Percentiles rank a stretch among this genome's conserved stretches.
Conservation (phyloP, 92 coral and sea anemone species). For the Siderastrea siderea region DNA sequence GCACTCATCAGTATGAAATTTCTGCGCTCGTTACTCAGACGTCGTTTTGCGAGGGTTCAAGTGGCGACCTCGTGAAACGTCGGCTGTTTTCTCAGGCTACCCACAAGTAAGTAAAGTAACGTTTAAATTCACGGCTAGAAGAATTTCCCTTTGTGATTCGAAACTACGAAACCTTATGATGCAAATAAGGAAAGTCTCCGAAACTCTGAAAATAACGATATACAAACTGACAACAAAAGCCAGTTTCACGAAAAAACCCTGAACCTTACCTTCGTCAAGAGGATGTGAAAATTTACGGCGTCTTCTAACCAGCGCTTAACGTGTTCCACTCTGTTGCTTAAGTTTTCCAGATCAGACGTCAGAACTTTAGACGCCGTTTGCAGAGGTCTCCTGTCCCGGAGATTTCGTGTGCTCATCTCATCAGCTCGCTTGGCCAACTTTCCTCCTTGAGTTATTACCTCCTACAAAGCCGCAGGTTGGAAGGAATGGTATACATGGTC, state of each 20-base stretch:
- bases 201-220: too few relatives aligned
- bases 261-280: conserved; percentile 75
- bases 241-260: background rate
- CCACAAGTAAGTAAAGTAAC: too few relatives aligned
- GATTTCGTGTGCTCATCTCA: conserved; percentile 56
- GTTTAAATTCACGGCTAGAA: too few relatives aligned
- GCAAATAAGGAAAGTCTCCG: too few relatives aligned
- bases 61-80: too few relatives aligned
- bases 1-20: too few relatives aligned
- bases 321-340: conserved; percentile 78
- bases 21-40: too few relatives aligned
- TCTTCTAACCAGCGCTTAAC: conserved; percentile 66
- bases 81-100: too few relatives aligned
- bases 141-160: too few relatives aligned
- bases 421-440: conserved; percentile 66
- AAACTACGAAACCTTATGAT: too few relatives aligned
- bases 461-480: conserved; percentile 24
- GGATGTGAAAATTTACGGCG: conserved; percentile 65
- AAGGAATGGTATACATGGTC: background rate
- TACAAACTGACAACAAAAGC: background rate
- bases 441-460: conserved; percentile 73
- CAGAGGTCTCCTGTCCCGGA: conserved; percentile 69
- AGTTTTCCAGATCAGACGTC: conserved; percentile 51
- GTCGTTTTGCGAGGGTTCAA: too few relatives aligned
- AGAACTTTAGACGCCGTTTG: conserved; percentile 74